Base-by-base conservation (phyloP, 2,888 invertebrate genomes). In the Nineta flava region DNA sequence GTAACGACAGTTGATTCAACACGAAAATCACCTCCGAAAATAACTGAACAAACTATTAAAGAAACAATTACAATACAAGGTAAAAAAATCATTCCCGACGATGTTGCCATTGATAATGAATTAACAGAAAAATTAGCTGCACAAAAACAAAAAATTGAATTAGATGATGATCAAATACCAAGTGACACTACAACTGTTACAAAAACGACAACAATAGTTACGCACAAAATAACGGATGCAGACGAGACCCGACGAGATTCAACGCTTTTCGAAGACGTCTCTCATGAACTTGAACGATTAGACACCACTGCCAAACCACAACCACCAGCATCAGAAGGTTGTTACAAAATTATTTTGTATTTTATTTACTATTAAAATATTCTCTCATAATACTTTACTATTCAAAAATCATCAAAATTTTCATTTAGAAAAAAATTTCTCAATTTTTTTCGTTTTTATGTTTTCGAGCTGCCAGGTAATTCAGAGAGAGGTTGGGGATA, bases 251-350 rank as follows among this genome's bases (percentile, higher is more conserved):
- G 65, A 52, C 58, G 64, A 52, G 69, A 69, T 56, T 64, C 67
- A 3, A 65, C 66, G 52, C 58, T 71, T 44, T 60, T 69, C 53
- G 66, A 71, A 57, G 69, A 68, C 49, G 69, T 71, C 17, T 66
- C 66, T 46, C 66, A 69, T 53, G 62, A 60, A 44, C 54, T 64
- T 38, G 60, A 55, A 50, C 61, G 65, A 54, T 60, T 70, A 48
- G 69, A 67, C 50, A 64, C 35, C 16, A 47, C 26, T 34, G n/a
- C 57, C 12, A 55, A 54, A 48, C 54, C 57, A 12, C 54, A 54
- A 47, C 54, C 61, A 43, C 56, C 57, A 38, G 54, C 58, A 34
- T 55, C 55, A 34, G 62, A 62, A 58, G 62, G 62, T 62, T 51
- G 53, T 56, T 53, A 47, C 7, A 26, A 26, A 26, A 7, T 26